Evolutionary conservation across 2,113 vertebrate genomes (phyloP).

Genomic region (Sphyrna mokarran): DNA sequence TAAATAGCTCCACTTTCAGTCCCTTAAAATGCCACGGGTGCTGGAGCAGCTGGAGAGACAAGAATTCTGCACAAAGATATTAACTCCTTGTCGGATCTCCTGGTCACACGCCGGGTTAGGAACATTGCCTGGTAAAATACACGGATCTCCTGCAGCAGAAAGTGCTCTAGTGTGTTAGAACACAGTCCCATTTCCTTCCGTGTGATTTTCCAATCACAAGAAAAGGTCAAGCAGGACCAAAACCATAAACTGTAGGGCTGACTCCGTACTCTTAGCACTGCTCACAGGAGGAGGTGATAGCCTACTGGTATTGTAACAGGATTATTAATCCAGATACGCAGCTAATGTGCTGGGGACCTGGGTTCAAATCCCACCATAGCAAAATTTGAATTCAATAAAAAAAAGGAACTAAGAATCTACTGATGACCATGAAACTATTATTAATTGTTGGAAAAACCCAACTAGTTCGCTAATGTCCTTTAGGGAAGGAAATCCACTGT

Average conservation of each 20-base stretch:
- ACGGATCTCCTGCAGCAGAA: background rate
- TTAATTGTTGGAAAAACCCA: too few relatives aligned
- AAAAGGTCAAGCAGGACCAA: background rate
- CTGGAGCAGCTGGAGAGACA: background rate
- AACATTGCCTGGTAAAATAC: background rate
- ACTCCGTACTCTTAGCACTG: background rate
- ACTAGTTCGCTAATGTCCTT: too few relatives aligned
- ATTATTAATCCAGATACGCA: too few relatives aligned
- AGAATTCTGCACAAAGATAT: background rate
- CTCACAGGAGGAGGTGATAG: background rate
- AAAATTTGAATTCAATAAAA: too few relatives aligned
- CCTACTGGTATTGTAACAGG: too few relatives aligned
- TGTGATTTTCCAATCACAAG: background rate
- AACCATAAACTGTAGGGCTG: background rate
- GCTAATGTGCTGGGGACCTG: too few relatives aligned
- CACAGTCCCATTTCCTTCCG: background rate
- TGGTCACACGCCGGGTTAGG: background rate
- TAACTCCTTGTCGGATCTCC: conserved; percentile 6
- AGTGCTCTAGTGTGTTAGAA: background rate
- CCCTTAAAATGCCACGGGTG: background rate
- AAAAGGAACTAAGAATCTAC: too few relatives aligned
- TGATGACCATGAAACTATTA: too few relatives aligned
- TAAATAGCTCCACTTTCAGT: background rate
- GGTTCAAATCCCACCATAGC: too few relatives aligned
- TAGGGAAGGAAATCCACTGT: too few relatives aligned